phyloP scores from a whole-genome alignment of 2,888 invertebrate species.

The Ceriagrion tenellum region DNA sequence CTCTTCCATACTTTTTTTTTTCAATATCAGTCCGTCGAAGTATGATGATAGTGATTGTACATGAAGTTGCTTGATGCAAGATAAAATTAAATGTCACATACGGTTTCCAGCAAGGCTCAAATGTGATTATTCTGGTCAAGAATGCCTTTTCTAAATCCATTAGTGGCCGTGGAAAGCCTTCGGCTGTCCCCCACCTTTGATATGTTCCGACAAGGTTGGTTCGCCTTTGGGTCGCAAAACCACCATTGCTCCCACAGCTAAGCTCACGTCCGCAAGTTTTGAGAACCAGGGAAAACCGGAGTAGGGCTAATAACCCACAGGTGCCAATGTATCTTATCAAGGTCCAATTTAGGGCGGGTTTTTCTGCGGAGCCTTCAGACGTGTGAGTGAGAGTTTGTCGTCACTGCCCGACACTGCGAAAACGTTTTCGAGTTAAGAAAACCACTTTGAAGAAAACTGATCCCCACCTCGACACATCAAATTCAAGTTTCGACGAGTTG shows the following conservation, averaged over 20 bases:
- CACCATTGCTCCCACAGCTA: not conserved
- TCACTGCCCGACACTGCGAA: not conserved
- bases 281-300: not conserved
- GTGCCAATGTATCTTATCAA: not conserved
- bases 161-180: too few relatives aligned
- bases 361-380: not conserved
- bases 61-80: too few relatives aligned
- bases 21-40: too few relatives aligned
- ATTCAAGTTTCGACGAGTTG: too few relatives aligned
- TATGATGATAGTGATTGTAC: too few relatives aligned
- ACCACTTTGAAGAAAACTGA: not conserved
- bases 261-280: not conserved
- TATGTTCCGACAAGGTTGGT: not conserved
- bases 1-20: too few relatives aligned
- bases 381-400: not conserved
- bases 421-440: not conserved
- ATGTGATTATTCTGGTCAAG: too few relatives aligned
- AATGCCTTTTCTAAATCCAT: too few relatives aligned
- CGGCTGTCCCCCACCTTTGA: not conserved
- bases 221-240: not conserved
- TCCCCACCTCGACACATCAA: too few relatives aligned
- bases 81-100: too few relatives aligned
- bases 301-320: not conserved
- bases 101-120: too few relatives aligned
- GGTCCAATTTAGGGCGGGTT: not conserved